Evolutionary conservation across 2,888 invertebrate species (phyloP), one percentile per base, ranked within the genome.

Genomic region (Synanthedon formicaeformis): DNA sequence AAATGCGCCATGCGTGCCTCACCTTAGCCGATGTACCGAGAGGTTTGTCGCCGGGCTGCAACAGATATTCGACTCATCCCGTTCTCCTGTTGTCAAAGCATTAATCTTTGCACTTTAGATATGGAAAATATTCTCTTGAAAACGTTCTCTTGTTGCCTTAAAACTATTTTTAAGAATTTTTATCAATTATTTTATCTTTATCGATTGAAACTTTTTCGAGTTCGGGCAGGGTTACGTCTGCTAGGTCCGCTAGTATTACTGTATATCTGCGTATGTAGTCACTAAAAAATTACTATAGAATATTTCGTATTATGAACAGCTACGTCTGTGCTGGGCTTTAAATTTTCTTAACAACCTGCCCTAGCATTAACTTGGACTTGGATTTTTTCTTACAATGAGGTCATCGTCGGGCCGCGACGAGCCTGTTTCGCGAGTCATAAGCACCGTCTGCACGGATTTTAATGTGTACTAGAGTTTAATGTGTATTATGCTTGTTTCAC

Each of bases 361-460:
- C 65, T 65, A 63, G 52, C 66, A 61, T 62, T 60, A 61, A 60
- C 57, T 59, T 61, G 63, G 64, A 63, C 62, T 67, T 60, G 51
- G 51, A 53, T 74, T 77, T 78, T 80, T 78, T 74, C 70, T 69
- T 58, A 68, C 71, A 79, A 76, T 80, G 77, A 81, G 77, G 75
- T 81, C 81, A 81, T 71, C 69, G 67, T 60, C 66, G 66, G 61
- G 60, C 60, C 60, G 62, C 63, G 65, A 69, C 67, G 67, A 63
- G 71, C 67, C 67, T 75, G 75, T 67, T 75, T 73, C 67, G 71
- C 74, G 69, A 75, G 67, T 69, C 71, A 74, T 73, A 75, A 72
- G 72, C 73, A 67, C 66, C 69, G 65, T 66, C 66, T 69, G 65
- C 66, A 66, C 65, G 65, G 71, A 73, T 71, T 23, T 23, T 68